Base-by-base conservation (phyloP, 1,140 invertebrate genomes). In the Helicoverpa zea region DNA sequence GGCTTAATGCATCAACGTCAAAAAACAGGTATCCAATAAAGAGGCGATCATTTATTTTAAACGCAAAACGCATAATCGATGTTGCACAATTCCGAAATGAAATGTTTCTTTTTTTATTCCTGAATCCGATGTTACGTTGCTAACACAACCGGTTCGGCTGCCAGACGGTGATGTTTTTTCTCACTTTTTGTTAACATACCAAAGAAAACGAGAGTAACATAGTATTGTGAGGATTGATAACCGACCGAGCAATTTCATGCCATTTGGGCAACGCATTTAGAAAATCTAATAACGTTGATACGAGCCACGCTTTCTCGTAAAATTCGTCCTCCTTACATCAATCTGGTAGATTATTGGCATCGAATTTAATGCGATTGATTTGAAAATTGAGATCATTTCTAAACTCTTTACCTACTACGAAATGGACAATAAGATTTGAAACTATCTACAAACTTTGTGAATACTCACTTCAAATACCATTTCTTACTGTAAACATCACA, bases 151-250 rank as follows among this genome's bases (percentile, higher is more conserved):
- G 80, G 81, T 84, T 66, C 47, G 30, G 64, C 63, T 66, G 70
- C 76, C 80, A 80, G 80, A 81, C 85, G 59, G 63, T 59, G 56
- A 74, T 49, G 63, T 73, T 84, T 79, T 81, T 81, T 73, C 81
- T 80, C 82, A 81, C 85, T 87, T 86, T 89, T 84, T 85, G 80
- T 82, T 77, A 79, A 84, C 87, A 89, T 89, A 83, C 86, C 86
- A 73, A 83, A 70, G 86, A 89, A 89, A 89, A 84, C 80, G 86
- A 87, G 87, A 89, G 87, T 87, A 83, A 58, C 49, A 35, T 52
- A 51, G 80, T 66, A 35, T 52, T 59, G 80, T 66, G 18, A 61
- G 54, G 63, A 81, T 72, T 72, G 52, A 61, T 77, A 81, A 61
- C 0, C 61, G 61, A 66, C 16, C 14, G 61, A 54, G 61, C 51